Conservation (phyloP, 2,113 vertebrate species). For the Hystrix brachyura region DNA sequence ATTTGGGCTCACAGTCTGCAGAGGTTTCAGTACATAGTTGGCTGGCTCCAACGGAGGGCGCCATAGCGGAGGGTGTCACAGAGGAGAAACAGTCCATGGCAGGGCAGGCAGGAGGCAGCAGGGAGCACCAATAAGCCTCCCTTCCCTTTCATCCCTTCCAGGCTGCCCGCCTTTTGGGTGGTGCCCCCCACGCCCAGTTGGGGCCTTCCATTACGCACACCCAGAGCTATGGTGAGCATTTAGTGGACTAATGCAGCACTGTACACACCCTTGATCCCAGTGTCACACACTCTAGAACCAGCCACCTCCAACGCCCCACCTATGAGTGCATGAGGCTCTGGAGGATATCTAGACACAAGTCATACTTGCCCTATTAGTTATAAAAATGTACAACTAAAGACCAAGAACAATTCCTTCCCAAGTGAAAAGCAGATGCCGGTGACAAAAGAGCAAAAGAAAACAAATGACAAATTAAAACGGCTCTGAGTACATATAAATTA, state of each 20-base stretch:
- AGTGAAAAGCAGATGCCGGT: not conserved
- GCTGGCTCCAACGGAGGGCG: not conserved
- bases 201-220: not conserved
- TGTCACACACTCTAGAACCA: not conserved
- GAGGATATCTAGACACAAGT: not conserved
- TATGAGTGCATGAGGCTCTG: not conserved
- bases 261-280: not conserved
- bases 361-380: not conserved
- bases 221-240: too few species aligned
- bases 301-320: not conserved
- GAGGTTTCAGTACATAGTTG: not conserved
- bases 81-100: not conserved
- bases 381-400: constrained; percentile 21
- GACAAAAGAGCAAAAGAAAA: not conserved
- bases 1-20: not conserved
- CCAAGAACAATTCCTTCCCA: not conserved
- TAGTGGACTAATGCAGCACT: not conserved
- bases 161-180: not conserved
- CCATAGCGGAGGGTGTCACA: too few species aligned
- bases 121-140: not conserved
- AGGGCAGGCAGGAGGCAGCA: not conserved
- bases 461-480: not conserved
- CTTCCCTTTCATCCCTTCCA: not conserved
- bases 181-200: too few species aligned
- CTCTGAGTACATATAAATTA: not conserved